Percentiles rank a stretch among this genome's conserved stretches.
These are phyloP conservation scores for Mesocricetus auratus DNA, from an alignment of 2,113 vertebrate genomes.

Conservation along the genomic window DNA sequence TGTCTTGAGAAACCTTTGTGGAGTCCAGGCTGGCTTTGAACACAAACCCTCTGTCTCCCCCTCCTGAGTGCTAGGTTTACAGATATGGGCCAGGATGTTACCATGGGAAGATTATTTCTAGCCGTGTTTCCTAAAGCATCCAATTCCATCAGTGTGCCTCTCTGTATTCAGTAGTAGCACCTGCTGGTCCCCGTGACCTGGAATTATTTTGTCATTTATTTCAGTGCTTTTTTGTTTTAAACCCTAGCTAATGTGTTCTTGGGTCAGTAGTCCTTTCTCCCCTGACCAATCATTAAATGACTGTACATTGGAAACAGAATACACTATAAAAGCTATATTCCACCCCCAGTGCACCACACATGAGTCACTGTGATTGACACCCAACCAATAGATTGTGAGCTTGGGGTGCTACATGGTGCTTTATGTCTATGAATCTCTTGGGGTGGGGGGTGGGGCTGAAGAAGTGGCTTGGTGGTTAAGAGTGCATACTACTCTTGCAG, in stretches of 20 bases:
- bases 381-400: neutral
- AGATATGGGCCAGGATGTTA: neutral
- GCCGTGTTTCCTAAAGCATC: neutral
- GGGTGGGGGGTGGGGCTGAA: too few species aligned
- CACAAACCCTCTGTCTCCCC: neutral
- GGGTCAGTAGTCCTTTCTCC: neutral
- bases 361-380: neutral
- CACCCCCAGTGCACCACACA: neutral
- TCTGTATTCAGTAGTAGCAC: conserved; percentile 19
- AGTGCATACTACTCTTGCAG: neutral
- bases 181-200: neutral
- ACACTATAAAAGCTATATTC: neutral
- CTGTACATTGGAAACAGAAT: conserved; percentile 12
- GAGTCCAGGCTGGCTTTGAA: neutral
- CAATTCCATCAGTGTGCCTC: neutral
- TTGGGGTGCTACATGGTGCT: neutral
- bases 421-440: conserved; percentile 42
- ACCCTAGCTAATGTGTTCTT: neutral
- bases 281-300: conserved; percentile 44
- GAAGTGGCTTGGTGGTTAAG: neutral
- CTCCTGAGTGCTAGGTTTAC: neutral
- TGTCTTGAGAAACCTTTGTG: neutral
- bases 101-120: neutral
- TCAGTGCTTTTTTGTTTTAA: conserved; percentile 57
- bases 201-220: conserved; percentile 30